Conservation (phyloP, 2,113 vertebrate species). For the Syngnathus floridae region DNA sequence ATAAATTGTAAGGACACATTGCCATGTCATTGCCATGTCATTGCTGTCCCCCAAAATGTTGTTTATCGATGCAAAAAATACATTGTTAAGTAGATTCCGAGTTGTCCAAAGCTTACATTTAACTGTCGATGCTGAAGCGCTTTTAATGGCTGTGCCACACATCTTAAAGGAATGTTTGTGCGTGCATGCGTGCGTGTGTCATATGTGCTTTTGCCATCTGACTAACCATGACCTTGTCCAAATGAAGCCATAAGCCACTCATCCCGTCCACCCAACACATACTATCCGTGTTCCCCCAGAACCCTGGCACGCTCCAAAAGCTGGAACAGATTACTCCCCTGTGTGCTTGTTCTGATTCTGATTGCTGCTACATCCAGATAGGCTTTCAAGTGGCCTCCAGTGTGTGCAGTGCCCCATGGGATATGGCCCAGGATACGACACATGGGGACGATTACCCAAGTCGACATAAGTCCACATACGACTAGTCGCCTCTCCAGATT, state of each 20-base stretch:
- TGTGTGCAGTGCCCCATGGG: conserved; percentile 59
- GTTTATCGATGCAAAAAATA: too few relatives aligned
- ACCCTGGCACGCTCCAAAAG: conserved; percentile 62
- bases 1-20: too few relatives aligned
- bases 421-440: conserved; percentile 59
- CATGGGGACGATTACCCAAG: conserved; percentile 71
- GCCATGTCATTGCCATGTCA: too few relatives aligned
- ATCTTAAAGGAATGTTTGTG: conserved; percentile 23
- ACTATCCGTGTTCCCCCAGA: conserved; percentile 43
- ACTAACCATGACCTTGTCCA: conserved; percentile 60
- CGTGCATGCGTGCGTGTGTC: neutral
- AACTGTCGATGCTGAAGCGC: conserved; percentile 29
- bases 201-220: conserved; percentile 45
- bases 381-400: conserved; percentile 72
- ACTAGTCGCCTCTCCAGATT: conserved; percentile 45
- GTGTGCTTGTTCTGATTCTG: conserved; percentile 64
- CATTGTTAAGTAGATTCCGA: too few relatives aligned
- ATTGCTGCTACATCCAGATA: conserved; percentile 72
- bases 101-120: too few relatives aligned
- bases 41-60: too few relatives aligned
- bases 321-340: conserved; percentile 73
- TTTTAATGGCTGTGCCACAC: conserved; percentile 29
- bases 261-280: conserved; percentile 7
- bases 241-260: conserved; percentile 48
- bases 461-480: conserved; percentile 31